Percentiles rank a stretch among this genome's conserved stretches.
Evolutionary conservation across 2,888 invertebrate species (phyloP).

Genomic region (Homarus gammarus): DNA sequence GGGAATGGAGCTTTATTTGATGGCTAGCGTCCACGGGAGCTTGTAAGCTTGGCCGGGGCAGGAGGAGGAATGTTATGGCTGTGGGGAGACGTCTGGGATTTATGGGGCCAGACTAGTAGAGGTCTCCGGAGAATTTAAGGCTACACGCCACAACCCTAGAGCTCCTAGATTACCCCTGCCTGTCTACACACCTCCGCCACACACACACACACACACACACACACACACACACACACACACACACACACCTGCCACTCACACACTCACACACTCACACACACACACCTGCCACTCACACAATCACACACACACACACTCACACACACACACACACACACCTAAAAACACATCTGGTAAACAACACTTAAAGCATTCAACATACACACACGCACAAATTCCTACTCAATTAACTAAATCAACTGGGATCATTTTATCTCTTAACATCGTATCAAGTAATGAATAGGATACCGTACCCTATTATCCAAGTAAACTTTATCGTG

Average conservation of each 20-base stretch:
- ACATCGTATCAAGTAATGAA: too few relatives aligned
- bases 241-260: neutral
- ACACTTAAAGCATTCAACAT: too few relatives aligned
- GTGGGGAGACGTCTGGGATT: slow-evolving; percentile 35
- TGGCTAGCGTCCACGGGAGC: slow-evolving; percentile 38
- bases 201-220: slow-evolving; percentile 25
- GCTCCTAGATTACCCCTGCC: neutral
- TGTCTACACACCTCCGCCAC: slow-evolving; percentile 13
- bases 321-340: neutral
- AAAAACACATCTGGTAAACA: too few relatives aligned
- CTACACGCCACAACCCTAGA: slow-evolving; percentile 16
- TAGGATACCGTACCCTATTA: too few relatives aligned
- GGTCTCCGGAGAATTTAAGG: slow-evolving; percentile 34
- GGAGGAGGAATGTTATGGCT: slow-evolving; percentile 44
- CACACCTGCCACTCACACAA: neutral
- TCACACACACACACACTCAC: neutral
- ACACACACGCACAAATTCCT: neutral
- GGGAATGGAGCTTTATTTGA: slow-evolving; percentile 50
- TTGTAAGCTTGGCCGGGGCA: slow-evolving; percentile 39
- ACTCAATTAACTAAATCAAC: too few relatives aligned
- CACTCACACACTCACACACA: neutral
- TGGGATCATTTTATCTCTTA: too few relatives aligned
- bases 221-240: slow-evolving; percentile 50
- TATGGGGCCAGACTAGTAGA: slow-evolving; percentile 35
- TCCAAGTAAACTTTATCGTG: too few relatives aligned